Evolutionary conservation across 2,797 vertebrate species (phyloP), one percentile per base, ranked within the genome.

Genomic region (Tragelaphus eurycerus): DNA sequence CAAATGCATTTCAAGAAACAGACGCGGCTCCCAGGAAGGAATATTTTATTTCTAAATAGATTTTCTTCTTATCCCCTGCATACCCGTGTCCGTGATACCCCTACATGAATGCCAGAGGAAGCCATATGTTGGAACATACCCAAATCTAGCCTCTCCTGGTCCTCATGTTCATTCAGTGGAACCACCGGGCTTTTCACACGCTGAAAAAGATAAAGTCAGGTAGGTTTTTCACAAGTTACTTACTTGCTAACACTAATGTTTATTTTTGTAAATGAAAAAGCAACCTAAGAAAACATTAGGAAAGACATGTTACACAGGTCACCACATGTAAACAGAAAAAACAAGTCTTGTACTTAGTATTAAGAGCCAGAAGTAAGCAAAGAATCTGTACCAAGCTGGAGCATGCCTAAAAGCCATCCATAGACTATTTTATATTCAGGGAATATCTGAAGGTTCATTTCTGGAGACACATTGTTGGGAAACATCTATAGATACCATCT

Each of bases 151-250:
- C 43, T 76, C 34, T 83, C 76, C 78, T 1, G 10, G 71, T 95
- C 97, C 96, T 98, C 94, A 2, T 86, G 88, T 96, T 97, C 97
- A 52, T 87, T 92, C 87, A 16, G 92, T 34, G 92, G 96, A 96
- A 52, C 4, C 34, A 64, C 46, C 19, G 14, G 71, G 55, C 89
- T 98, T 93, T 0, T 0, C 38, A 88, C 78, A 90, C 29, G 3
- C 98, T 99, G 93, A 86, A 96, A 98, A 90, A 92, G 96, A 96
- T 48, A 97, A 97, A 98, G 38, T 10, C n/a, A 98, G 43, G 21
- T 76, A 43, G 27, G 15, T 57, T 94, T 46, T 38, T 1, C 7
- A 31, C 7, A 78, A 78, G 81, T 89, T 16, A 86, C 31, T 86
- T 46, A 34, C 19, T 54, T 23, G 31, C 15, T 67, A 89, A 52